phyloP scores from a whole-genome alignment of 2,113 vertebrate genomes.

The Orcinus orca region DNA sequence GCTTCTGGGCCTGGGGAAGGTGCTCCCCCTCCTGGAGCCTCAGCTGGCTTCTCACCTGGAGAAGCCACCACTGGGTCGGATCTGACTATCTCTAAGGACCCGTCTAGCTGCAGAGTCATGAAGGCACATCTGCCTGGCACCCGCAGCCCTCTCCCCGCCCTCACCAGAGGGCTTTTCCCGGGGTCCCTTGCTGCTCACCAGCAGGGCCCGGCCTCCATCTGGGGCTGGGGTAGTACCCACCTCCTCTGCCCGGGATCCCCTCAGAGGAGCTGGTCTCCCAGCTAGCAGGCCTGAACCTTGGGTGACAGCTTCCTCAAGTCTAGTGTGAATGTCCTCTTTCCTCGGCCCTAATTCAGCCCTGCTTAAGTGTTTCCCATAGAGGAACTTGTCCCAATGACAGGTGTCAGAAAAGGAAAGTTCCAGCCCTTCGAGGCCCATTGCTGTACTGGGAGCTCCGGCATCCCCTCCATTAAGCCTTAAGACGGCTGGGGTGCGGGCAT shows the following conservation, averaged over 20 bases:
- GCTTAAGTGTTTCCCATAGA: neutral
- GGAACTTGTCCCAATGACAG: neutral
- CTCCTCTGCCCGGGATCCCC: neutral
- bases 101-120: too few species aligned
- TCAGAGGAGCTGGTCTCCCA: too few species aligned
- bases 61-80: neutral
- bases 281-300: neutral
- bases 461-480: neutral
- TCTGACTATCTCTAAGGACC: too few species aligned
- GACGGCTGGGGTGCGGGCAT: accelerated
- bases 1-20: neutral
- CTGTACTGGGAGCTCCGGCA: neutral
- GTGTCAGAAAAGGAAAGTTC: neutral
- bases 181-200: neutral
- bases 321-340: neutral
- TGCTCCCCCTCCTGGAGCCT: neutral
- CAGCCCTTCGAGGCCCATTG: neutral
- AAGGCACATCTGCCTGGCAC: neutral
- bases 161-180: too few species aligned
- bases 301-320: neutral
- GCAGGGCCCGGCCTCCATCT: neutral
- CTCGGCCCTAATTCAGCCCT: neutral
- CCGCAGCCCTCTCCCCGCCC: accelerated
- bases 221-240: accelerated
- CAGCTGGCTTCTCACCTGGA: neutral